Percentiles rank a stretch among this genome's conserved stretches.
phyloP scores from a whole-genome alignment of 2,797 vertebrate genomes.

The Hemibagrus guttatus region DNA sequence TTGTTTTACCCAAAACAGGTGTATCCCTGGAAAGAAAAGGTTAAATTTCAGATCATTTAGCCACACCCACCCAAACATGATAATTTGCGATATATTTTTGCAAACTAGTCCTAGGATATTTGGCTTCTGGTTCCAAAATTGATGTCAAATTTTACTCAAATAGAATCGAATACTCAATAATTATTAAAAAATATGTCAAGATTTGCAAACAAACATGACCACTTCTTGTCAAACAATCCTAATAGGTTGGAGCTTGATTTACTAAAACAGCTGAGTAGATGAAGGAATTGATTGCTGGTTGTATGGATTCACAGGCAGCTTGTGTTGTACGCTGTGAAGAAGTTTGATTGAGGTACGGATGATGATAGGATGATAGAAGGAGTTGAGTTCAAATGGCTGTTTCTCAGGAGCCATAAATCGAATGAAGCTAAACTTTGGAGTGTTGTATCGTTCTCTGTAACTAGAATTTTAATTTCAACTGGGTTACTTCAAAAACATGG shows the following conservation, averaged over 20 bases:
- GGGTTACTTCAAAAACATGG: background rate
- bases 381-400: background rate
- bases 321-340: background rate
- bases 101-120: background rate
- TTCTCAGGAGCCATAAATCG: background rate
- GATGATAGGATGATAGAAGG: background rate
- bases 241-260: background rate
- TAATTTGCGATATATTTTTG: background rate
- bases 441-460: background rate
- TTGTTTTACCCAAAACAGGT: background rate
- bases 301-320: background rate
- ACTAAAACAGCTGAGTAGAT: background rate
- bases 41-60: background rate
- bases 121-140: background rate
- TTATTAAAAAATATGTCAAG: background rate
- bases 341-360: background rate
- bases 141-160: background rate
- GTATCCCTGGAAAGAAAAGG: background rate
- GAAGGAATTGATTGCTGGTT: background rate
- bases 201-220: background rate
- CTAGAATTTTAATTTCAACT: background rate
- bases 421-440: background rate
- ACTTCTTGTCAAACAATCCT: background rate
- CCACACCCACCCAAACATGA: background rate
- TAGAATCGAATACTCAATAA: background rate